Conservation (phyloP, 1,140 invertebrate species). For the Dendroctonus ponderosae region DNA sequence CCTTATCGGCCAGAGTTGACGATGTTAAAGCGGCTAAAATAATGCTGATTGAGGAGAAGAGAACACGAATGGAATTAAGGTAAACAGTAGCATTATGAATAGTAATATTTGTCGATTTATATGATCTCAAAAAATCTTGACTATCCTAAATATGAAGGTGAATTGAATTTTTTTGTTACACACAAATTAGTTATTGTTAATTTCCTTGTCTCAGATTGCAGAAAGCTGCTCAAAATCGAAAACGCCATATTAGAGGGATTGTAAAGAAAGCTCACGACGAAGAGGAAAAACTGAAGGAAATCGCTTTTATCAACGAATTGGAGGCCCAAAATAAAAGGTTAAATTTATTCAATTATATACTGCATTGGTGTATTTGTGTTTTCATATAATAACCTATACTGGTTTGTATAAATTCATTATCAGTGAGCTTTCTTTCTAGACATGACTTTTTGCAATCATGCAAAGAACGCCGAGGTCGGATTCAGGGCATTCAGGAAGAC, state of each 20-base stretch:
- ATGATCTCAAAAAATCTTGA: not conserved
- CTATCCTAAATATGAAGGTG: not conserved
- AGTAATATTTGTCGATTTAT: not conserved
- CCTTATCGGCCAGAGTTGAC: conserved; percentile 83
- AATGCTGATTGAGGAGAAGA: conserved; percentile 81
- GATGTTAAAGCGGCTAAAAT: conserved; percentile 87
- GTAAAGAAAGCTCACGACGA: conserved; percentile 95
- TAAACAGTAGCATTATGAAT: conserved; percentile 1
- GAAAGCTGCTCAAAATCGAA: conserved; percentile 88
- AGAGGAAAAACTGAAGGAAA: conserved; percentile 94
- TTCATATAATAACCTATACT: not conserved
- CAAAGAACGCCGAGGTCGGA: conserved; percentile 78
- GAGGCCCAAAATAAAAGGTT: conserved; percentile 89
- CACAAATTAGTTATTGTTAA: not conserved
- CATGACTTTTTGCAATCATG: conserved; percentile 84
- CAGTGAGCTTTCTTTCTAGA: conserved; percentile 31
- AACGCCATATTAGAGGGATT: conserved; percentile 72
- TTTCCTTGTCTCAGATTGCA: conserved; percentile 59
- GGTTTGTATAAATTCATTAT: not conserved
- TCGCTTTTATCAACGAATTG: conserved; percentile 95
- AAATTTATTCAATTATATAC: not conserved
- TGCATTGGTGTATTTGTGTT: not conserved
- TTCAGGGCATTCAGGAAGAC: conserved; percentile 70
- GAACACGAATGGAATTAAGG: conserved; percentile 76
- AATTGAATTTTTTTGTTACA: conserved; percentile 2